Evolutionary conservation across 2,888 invertebrate species (phyloP), one percentile per base, ranked within the genome.

Genomic region (Byasa hedistus): DNA sequence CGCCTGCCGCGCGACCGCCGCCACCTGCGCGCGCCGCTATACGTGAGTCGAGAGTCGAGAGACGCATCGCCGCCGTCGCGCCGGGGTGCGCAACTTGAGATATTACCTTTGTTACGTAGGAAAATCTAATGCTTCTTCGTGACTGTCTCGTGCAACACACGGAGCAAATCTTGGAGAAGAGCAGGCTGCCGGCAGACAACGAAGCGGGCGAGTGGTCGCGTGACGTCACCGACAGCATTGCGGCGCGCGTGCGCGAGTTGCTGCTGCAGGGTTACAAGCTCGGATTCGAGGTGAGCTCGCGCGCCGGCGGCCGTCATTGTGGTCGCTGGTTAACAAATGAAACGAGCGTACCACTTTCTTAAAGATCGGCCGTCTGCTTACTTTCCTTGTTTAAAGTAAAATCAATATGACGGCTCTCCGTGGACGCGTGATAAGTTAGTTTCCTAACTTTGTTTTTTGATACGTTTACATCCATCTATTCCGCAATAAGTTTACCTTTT

Each of bases 221-320:
- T 44, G 86, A 85, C 23, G 61, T 79, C 39, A 69, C 72, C 3
- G 88, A 88, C 61, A 75, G 79, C 3, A 77, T 87, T 51, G 73
- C 75, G 44, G 80, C 82, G 2, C 68, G 90, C 1, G 80, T 88
- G 8, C 69, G 89, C 0, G 90, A 91, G 62, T 79, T 91, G 51
- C 74, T 98, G 70, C 95, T 97, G 87, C 97, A 97, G 83, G 96
- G 96, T 63, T 98, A 95, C 86, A 95, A 96, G 82, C 96, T 98
- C 79, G 97, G 97, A 17, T 98, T 98, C 81, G 98, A 98, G 93
- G 95, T 95, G 74, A 48, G 32, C 8, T 10, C 8, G 32, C 32
- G 10, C 10, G 32, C 10, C 32, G 4, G 7, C 32, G 32, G 7
- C 8, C 7, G 32, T 32, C 10, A 8, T 10, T n/a, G n/a, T n/a